A percentile compares a stretch with the other conserved stretches of the same genome.
These are phyloP conservation scores for Ashinkailepas kermadecensis DNA, from an alignment of 2,888 invertebrate genomes.

Conservation along the genomic window DNA sequence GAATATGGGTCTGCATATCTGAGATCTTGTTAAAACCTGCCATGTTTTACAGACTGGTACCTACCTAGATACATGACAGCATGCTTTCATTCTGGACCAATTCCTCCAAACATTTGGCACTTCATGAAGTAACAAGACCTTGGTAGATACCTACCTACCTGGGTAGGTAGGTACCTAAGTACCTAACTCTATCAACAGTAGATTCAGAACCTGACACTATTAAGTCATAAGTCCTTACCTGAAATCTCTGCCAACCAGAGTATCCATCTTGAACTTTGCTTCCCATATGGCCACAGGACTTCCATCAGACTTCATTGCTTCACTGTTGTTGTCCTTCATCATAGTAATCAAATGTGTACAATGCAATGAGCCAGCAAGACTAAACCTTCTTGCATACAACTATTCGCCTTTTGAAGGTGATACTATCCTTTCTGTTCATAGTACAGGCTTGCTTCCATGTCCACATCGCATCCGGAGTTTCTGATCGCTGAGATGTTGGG, in stretches of 20 bases:
- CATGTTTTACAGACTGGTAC: too few species aligned
- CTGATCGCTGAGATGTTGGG: background rate
- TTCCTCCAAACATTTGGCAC: too few species aligned
- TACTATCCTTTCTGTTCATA: background rate
- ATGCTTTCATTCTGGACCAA: background rate
- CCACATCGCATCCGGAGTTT: background rate
- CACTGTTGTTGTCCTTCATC: constrained; percentile 21
- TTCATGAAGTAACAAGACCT: too few species aligned
- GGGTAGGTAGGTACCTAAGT: too few species aligned
- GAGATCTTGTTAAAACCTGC: too few species aligned
- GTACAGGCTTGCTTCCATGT: too few species aligned
- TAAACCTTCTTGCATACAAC: too few species aligned
- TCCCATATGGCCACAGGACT: constrained; percentile 17
- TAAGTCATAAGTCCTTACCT: background rate
- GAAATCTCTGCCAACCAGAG: constrained; percentile 1
- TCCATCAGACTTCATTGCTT: constrained; percentile 12
- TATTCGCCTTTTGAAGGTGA: background rate
- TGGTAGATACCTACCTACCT: too few species aligned
- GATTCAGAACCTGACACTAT: too few species aligned
- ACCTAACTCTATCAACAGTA: too few species aligned
- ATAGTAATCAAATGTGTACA: background rate
- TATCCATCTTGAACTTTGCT: constrained; percentile 15
- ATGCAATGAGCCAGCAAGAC: background rate
- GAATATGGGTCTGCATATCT: too few species aligned
- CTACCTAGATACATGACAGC: too few species aligned